Evolutionary conservation across 2,797 vertebrate genomes (phyloP).

Genomic region (Emys orbicularis): DNA sequence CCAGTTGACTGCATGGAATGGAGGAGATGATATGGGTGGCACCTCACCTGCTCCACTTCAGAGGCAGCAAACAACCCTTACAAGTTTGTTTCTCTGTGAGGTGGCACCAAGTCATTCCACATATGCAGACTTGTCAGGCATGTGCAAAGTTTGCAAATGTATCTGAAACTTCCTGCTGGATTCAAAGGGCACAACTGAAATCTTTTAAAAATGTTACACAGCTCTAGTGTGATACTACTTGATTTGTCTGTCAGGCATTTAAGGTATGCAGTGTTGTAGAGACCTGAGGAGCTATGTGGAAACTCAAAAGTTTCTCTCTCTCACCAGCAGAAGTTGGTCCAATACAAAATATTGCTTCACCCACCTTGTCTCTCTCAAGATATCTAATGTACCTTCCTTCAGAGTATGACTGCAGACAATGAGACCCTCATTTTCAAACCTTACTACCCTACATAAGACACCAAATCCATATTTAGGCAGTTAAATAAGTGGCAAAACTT

Average conservation of each 20-base stretch:
- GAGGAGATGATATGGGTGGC: neutral
- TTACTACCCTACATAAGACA: neutral
- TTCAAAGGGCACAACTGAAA: neutral
- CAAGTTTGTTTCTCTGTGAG: neutral
- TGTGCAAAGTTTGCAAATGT: neutral
- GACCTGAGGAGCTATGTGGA: too few species aligned
- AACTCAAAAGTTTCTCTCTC: too few species aligned
- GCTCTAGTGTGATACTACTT: neutral
- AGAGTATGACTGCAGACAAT: constrained; percentile 15
- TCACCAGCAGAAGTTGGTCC: too few species aligned
- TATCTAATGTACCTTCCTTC: neutral
- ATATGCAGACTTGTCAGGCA: constrained; percentile 6
- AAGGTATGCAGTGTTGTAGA: neutral
- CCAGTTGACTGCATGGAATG: neutral
- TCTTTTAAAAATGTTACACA: neutral
- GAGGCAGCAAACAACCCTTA: neutral
- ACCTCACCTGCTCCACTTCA: neutral
- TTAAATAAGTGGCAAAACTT: neutral
- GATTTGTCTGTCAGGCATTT: neutral
- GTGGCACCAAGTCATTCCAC: constrained; percentile 33
- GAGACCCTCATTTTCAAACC: constrained; percentile 6
- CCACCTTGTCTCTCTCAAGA: neutral
- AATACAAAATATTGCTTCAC: too few species aligned
- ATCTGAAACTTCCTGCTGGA: neutral
- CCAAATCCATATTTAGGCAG: neutral